Evolutionary conservation across 53 echinoderm and acorn worm species (phyloP).

Genomic region (Crossaster papposus): DNA sequence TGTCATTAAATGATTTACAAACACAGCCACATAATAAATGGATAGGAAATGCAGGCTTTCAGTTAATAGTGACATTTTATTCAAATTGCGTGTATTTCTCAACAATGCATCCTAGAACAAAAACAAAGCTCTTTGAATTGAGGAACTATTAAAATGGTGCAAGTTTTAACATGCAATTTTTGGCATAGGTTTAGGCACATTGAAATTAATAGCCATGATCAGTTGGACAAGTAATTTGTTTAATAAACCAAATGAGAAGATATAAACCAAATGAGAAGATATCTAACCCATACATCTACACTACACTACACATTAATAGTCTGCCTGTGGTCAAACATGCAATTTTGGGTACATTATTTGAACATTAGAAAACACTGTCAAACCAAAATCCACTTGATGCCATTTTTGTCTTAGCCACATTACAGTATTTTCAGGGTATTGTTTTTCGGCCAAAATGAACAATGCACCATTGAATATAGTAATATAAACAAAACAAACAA

Average conservation of each 20-base stretch:
- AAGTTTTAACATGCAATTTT: background rate
- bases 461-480: no score
- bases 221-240: background rate
- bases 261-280: background rate
- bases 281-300: background rate
- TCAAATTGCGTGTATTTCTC: constrained; percentile 15
- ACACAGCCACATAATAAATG: background rate
- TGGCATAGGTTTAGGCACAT: constrained; percentile 2
- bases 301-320: background rate
- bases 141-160: background rate
- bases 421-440: no score
- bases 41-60: background rate
- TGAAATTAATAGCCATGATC: background rate
- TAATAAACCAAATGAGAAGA: background rate
- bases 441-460: no score
- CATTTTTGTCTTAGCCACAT: no score
- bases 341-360: no score
- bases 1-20: no score
- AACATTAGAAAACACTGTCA: no score
- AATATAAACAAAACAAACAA: no score
- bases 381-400: no score
- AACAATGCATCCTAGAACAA: background rate
- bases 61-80: constrained; percentile 1
- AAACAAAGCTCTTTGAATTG: background rate
- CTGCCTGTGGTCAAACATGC: no score